These are phyloP conservation scores for Dorcus parallelipipedus DNA, from an alignment of 2,888 invertebrate species.

Conservation along the genomic window DNA sequence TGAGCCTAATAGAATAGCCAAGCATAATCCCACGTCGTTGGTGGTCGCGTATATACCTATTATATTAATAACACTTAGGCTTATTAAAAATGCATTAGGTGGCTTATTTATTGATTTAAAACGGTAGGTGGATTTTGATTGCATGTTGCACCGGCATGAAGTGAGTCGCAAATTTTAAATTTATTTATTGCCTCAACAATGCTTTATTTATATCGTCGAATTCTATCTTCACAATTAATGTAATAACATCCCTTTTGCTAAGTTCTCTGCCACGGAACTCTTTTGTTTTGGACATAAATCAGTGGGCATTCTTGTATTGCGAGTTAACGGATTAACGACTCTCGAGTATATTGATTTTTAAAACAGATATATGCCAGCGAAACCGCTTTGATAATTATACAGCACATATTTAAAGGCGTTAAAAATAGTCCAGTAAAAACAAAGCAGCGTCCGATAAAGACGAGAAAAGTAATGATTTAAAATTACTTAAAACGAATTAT, in stretches of 20 bases:
- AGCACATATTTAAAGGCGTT: constrained; percentile 10
- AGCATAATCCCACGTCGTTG: constrained; percentile 39
- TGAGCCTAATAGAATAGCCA: constrained; percentile 41
- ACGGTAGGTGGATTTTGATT: constrained; percentile 40
- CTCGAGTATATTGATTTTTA: constrained; percentile 15
- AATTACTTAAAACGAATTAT: too few species aligned
- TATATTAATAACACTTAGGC: constrained; percentile 48
- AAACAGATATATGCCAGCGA: constrained; percentile 15
- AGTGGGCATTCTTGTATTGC: background rate
- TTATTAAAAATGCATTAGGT: constrained; percentile 48
- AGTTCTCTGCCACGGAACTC: background rate
- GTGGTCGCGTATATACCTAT: constrained; percentile 46
- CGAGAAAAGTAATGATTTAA: too few species aligned
- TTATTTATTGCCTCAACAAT: constrained; percentile 16
- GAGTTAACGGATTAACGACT: background rate
- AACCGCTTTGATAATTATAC: constrained; percentile 13
- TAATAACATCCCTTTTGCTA: constrained; percentile 17
- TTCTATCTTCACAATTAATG: constrained; percentile 18
- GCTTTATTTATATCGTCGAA: constrained; percentile 17
- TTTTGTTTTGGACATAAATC: constrained; percentile 1
- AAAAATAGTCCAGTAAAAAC: constrained; percentile 1
- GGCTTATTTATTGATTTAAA: constrained; percentile 47
- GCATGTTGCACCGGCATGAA: constrained; percentile 17
- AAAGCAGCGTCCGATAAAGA: too few species aligned
- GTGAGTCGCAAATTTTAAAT: constrained; percentile 16